A percentile compares a stretch with the other conserved stretches of the same genome.
Conservation (phyloP, 2,888 invertebrate genomes). For the Rotaria macrura region DNA sequence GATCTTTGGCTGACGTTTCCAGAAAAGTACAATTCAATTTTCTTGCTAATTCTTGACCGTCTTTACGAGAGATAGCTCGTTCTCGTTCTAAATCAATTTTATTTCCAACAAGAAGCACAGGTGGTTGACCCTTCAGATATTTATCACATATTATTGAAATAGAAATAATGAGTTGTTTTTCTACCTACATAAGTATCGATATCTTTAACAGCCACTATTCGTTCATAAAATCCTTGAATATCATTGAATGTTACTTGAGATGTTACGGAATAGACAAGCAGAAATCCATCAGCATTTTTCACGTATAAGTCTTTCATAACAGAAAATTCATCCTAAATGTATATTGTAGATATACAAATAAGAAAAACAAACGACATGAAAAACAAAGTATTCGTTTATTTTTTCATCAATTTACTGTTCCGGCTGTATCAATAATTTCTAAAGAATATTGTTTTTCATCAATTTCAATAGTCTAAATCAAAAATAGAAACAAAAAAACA, state of each 20-base stretch:
- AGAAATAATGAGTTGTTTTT: neutral
- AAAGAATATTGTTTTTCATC: constrained; percentile 26
- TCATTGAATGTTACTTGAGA: constrained; percentile 99
- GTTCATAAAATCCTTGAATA: constrained; percentile 92
- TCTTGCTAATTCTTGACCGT: constrained; percentile 81
- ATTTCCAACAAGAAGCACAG: constrained; percentile 99
- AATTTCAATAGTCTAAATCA: constrained; percentile 36
- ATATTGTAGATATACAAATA: neutral
- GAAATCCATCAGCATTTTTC: constrained; percentile 99
- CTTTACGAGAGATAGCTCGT: constrained; percentile 96
- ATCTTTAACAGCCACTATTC: constrained; percentile 88
- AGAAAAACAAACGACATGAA: neutral
- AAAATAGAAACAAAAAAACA: neutral
- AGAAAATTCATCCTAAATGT: constrained; percentile 84
- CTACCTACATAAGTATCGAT: constrained; percentile 43
- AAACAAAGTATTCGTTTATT: neutral
- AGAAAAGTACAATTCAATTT: constrained; percentile 98
- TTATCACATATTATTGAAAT: neutral
- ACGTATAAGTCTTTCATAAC: constrained; percentile 99
- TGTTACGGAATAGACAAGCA: constrained; percentile 98
- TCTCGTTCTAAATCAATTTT: constrained; percentile 99
- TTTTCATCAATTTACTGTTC: constrained; percentile 63
- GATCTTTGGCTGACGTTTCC: constrained; percentile 99
- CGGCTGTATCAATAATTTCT: constrained; percentile 74
- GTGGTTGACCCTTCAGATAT: constrained; percentile 60